Percentiles rank a stretch among this genome's conserved stretches.
phyloP scores from a whole-genome alignment of 1,140 invertebrate species.

The Sitophilus oryzae region DNA sequence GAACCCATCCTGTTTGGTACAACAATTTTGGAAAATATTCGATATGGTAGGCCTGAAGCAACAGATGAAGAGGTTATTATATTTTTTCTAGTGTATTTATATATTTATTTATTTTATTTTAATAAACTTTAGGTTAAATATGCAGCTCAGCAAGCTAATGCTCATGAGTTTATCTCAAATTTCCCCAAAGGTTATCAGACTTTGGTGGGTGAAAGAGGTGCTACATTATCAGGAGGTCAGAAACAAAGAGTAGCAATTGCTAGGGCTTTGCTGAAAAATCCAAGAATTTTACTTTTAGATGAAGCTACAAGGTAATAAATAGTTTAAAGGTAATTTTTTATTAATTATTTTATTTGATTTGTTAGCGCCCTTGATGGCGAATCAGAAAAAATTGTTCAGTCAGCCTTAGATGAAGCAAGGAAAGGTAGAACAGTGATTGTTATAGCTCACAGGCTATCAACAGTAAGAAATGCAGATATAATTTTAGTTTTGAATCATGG shows the following conservation, averaged over 20 bases:
- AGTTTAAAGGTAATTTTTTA: background rate
- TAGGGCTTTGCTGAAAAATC: constrained; percentile 80
- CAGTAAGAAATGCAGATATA: constrained; percentile 78
- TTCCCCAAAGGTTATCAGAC: constrained; percentile 86
- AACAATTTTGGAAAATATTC: constrained; percentile 87
- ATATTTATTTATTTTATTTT: too few species aligned
- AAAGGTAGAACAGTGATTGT: constrained; percentile 78
- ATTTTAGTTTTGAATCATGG: constrained; percentile 83
- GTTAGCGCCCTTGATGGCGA: constrained; percentile 81
- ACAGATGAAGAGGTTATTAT: constrained; percentile 62
- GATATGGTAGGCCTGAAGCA: constrained; percentile 76
- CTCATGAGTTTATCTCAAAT: constrained; percentile 78
- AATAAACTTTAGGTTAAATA: constrained; percentile 66
- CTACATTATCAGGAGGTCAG: constrained; percentile 85
- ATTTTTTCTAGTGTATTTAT: too few species aligned
- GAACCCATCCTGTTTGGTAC: constrained; percentile 91
- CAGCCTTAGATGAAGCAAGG: constrained; percentile 70
- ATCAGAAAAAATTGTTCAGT: constrained; percentile 81
- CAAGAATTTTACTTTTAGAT: constrained; percentile 78
- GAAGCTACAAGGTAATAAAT: constrained; percentile 76
- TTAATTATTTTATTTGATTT: background rate
- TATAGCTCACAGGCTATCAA: constrained; percentile 85
- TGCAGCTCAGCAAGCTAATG: constrained; percentile 84
- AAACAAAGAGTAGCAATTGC: constrained; percentile 89
- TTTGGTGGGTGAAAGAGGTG: constrained; percentile 81